Evolutionary conservation across 2,888 invertebrate species (phyloP).

Genomic region (Frankliniella intonsa): DNA sequence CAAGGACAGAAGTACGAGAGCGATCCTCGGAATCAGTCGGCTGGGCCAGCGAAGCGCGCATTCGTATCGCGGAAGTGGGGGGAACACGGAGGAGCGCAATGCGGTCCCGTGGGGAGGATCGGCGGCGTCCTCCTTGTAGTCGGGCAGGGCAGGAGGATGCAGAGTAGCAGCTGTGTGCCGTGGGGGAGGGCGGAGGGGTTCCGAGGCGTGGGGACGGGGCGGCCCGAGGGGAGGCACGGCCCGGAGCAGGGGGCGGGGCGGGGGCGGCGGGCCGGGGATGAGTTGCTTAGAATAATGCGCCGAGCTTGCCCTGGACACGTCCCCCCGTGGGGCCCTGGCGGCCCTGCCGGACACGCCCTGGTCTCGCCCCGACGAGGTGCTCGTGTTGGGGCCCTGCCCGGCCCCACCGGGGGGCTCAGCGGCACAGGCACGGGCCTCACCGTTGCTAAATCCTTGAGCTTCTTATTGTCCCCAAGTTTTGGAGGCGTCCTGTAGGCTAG

Average conservation of each 20-base stretch:
- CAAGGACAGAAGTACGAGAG: too few relatives aligned
- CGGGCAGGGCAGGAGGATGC: too few relatives aligned
- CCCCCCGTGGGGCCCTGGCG: neutral
- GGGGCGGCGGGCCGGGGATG: neutral
- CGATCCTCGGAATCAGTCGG: too few relatives aligned
- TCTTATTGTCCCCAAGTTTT: conserved; percentile 23
- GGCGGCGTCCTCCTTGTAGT: too few relatives aligned
- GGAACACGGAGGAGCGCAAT: too few relatives aligned
- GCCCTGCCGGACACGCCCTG: neutral
- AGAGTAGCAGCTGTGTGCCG: neutral
- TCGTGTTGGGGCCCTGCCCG: neutral
- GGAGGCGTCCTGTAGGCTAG: neutral
- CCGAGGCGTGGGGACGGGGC: neutral
- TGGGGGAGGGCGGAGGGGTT: neutral
- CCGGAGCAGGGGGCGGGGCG: neutral
- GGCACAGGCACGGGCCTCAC: neutral
- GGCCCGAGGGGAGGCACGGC: neutral
- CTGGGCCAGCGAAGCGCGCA: neutral
- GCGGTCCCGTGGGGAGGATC: too few relatives aligned
- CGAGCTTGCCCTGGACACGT: neutral
- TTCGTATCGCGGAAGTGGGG: neutral
- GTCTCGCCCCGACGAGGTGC: neutral
- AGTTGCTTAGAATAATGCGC: neutral
- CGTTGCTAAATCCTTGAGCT: conserved; percentile 18
- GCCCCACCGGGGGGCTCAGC: neutral